Conservation (phyloP, 2,888 invertebrate genomes). For the Andricus curvator region DNA sequence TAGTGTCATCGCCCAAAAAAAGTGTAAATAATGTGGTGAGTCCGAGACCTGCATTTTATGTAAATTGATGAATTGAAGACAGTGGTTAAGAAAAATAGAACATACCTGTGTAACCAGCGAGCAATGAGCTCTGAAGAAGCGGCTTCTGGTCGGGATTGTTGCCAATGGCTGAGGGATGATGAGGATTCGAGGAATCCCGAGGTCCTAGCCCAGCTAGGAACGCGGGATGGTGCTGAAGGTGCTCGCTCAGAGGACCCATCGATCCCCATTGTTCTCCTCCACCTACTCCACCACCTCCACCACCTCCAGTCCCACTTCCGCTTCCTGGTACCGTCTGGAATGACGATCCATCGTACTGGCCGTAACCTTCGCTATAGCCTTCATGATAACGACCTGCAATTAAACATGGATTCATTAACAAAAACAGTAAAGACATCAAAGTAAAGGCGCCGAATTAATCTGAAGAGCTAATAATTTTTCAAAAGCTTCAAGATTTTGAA, state of each 20-base stretch:
- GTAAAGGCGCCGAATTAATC: no score
- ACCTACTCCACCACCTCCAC: constrained; percentile 77
- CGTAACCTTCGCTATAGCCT: constrained; percentile 80
- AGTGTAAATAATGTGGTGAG: no score
- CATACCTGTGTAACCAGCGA: constrained; percentile 80
- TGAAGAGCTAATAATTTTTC: no score
- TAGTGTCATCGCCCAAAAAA: no score
- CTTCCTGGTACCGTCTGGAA: constrained; percentile 88
- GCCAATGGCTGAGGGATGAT: constrained; percentile 74
- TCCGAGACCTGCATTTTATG: background rate
- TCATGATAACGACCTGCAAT: constrained; percentile 75
- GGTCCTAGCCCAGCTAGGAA: constrained; percentile 78
- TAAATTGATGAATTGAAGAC: background rate
- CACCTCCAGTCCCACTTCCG: constrained; percentile 77
- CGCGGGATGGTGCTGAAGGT: constrained; percentile 80
- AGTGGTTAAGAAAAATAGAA: constrained; percentile 8
- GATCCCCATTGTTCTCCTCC: constrained; percentile 81
- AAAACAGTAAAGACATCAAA: background rate
- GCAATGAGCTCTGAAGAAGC: constrained; percentile 80
- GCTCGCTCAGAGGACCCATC: constrained; percentile 76
- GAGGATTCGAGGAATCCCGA: constrained; percentile 73
- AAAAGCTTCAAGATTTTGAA: no score
- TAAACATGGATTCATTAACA: background rate
- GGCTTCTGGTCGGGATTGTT: constrained; percentile 80
- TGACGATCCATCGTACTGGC: constrained; percentile 83